These are phyloP conservation scores for Gnatocerus cornutus DNA, from an alignment of 2,888 invertebrate genomes.

Conservation along the genomic window DNA sequence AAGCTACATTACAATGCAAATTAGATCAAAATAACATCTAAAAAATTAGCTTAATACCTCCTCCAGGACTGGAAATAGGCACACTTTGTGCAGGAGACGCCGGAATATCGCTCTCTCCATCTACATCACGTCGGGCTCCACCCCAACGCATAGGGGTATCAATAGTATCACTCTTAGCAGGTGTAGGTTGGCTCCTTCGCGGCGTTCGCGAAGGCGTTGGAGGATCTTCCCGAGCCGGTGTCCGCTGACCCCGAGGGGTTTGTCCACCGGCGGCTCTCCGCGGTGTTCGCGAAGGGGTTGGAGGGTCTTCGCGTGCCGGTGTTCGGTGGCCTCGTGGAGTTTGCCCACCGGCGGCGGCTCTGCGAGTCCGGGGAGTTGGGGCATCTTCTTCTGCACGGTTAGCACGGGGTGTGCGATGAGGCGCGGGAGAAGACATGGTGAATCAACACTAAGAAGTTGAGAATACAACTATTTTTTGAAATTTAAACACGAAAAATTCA, in stretches of 20 bases:
- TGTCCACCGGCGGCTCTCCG: slow-evolving; percentile 56
- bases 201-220: slow-evolving; percentile 70
- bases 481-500: background rate
- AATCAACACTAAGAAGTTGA: too few relatives aligned
- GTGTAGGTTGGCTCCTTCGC: slow-evolving; percentile 70
- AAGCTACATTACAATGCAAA: slow-evolving; percentile 26
- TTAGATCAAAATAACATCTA: slow-evolving; percentile 16
- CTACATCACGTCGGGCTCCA: slow-evolving; percentile 63
- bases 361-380: slow-evolving; percentile 20
- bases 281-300: slow-evolving; percentile 70
- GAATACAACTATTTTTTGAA: background rate
- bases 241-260: slow-evolving; percentile 44
- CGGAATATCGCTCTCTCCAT: slow-evolving; percentile 65
- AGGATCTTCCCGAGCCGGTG: slow-evolving; percentile 52
- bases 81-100: slow-evolving; percentile 69
- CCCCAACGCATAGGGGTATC: slow-evolving; percentile 72
- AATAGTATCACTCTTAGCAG: slow-evolving; percentile 61
- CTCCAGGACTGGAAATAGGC: slow-evolving; percentile 68
- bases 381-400: slow-evolving; percentile 21
- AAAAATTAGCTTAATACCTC: slow-evolving; percentile 57
- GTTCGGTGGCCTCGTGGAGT: slow-evolving; percentile 45
- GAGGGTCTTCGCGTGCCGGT: slow-evolving; percentile 51
- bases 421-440: slow-evolving; percentile 31
- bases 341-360: slow-evolving; percentile 20
- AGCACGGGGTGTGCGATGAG: slow-evolving; percentile 28